Base-by-base conservation (phyloP, 2,797 vertebrate genomes). In the Takifugu rubripes region DNA sequence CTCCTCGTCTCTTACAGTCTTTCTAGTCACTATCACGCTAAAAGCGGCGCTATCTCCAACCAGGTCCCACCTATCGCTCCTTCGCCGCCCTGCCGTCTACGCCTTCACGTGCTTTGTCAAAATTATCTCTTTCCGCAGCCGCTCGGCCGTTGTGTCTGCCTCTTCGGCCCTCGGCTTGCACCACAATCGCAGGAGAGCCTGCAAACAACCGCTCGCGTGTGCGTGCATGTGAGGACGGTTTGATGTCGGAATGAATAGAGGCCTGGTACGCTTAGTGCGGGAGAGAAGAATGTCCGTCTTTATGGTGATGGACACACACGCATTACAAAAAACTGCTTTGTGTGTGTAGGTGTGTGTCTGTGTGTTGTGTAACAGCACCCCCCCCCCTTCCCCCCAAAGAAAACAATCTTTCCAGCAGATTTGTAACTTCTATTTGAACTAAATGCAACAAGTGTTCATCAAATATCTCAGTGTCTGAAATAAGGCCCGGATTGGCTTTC, bases 241-340 rank as follows among this genome's bases (percentile, higher is more conserved):
- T 49, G 44, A 31, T 56, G 33, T 10, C 24, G 31, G 53, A 50
- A 68, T 81, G 79, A 88, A 86, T 83, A 31, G 86, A 64, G 61
- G 51, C 83, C 61, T 83, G 85, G 83, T 82, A 86, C 86, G 71
- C 55, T 72, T 77, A 66, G 76, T 77, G 82, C 81, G 74, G 75
- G 49, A 56, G 56, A 67, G 56, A 33, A 77, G 59, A 47, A 66
- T 69, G 73, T 70, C 59, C 59, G 54, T 74, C 78, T 55, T 73
- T 84, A 54, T 82, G 81, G 79, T 82, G 61, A 74, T 26, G 68
- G 65, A 70, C 60, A 73, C 61, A 81, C 63, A 61, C 57, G 47
- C 56, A 71, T 66, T 56, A 84, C 71, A 82, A 84, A 36, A 66
- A 66, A 29, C 45, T 25, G 59, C 77, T 81, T 85, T 89, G 83